Base-by-base conservation (phyloP, 2,113 vertebrate species). In the Carassius auratus region DNA sequence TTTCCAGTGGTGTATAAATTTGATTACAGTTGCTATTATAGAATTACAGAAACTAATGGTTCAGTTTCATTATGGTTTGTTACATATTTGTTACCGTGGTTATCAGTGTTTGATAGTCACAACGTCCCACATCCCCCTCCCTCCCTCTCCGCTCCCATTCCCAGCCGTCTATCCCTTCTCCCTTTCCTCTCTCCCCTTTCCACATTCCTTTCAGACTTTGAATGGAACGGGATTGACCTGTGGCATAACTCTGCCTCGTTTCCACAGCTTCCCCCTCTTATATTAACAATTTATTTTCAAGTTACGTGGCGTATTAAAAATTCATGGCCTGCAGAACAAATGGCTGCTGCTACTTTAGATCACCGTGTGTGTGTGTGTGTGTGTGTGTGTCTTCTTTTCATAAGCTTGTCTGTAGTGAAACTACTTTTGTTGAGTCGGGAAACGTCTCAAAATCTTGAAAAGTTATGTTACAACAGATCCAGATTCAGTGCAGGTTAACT, bases 201-300 rank as follows among this genome's bases (percentile, higher is more conserved):
- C 68, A 73, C 86, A 87, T 87, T 87, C 82, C 86, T 78, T 84
- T 80, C 36, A 33, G 82, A 73, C 50, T 69, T 45, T 52, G 66
- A 84, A 74, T 84, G 73, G 64, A 80, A 84, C 76, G 30, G 64
- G 64, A 61, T 5, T 86, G 85, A 81, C 85, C 77, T 81, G 52
- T 69, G 69, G 64, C 78, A 73, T 71, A 76, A 21, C 64, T 85
- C 50, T n/a, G 30, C 42, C 69, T 68, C 48, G 50, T 79, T 42
- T 59, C 81, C 81, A 26, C 30, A 23, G 66, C 81, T 66, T 9
- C 61, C 74, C 45, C 50, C 48, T 73, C 17, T 55, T 80, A 12
- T 64, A 82, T 86, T 86, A 83, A 86, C 78, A 76, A 76, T 86
- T 86, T 86, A 86, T 86, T 81, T 48, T 61, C 78, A 76, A 86